Conservation (phyloP, 2,797 vertebrate genomes). For the Coranthus polyacanthus region DNA sequence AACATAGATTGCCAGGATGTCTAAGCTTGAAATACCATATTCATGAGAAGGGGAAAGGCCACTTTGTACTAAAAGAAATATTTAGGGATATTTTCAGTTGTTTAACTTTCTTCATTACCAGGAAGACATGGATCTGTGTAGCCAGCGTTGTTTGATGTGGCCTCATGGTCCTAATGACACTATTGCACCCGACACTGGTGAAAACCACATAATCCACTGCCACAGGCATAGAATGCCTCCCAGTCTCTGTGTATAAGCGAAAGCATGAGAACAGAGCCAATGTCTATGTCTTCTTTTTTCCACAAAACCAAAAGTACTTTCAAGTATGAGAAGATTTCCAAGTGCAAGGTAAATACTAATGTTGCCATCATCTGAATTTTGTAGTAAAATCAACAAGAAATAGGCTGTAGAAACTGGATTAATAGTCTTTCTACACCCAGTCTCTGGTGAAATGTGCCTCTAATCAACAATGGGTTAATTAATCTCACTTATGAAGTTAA, state of each 20-base stretch:
- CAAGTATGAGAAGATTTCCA: constrained; percentile 29
- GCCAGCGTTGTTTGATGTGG: constrained; percentile 53
- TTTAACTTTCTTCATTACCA: constrained; percentile 48
- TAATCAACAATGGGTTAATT: constrained; percentile 76
- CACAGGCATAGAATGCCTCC: constrained; percentile 20
- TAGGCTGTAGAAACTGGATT: constrained; percentile 33
- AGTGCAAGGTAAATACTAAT: constrained; percentile 26
- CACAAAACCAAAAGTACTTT: constrained; percentile 1
- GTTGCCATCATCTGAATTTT: constrained; percentile 25
- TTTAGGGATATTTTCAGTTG: constrained; percentile 34
- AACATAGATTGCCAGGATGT: constrained; percentile 5
- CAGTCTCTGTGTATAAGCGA: constrained; percentile 9
- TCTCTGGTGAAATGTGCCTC: constrained; percentile 62
- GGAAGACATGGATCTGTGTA: constrained; percentile 55
- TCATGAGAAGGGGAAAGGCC: constrained; percentile 16
- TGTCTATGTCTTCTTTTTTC: constrained; percentile 10
- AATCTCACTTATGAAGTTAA: constrained; percentile 70
- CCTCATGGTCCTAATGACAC: constrained; percentile 50
- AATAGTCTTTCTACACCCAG: constrained; percentile 18
- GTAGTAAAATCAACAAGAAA: constrained; percentile 45
- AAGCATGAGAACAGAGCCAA: constrained; percentile 15
- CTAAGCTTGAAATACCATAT: constrained; percentile 16
- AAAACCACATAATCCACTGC: constrained; percentile 46
- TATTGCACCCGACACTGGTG: constrained; percentile 24
- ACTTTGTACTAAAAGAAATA: constrained; percentile 19